These are phyloP conservation scores for Hemistola chrysoprasaria DNA, from an alignment of 2,888 invertebrate species.

Conservation along the genomic window DNA sequence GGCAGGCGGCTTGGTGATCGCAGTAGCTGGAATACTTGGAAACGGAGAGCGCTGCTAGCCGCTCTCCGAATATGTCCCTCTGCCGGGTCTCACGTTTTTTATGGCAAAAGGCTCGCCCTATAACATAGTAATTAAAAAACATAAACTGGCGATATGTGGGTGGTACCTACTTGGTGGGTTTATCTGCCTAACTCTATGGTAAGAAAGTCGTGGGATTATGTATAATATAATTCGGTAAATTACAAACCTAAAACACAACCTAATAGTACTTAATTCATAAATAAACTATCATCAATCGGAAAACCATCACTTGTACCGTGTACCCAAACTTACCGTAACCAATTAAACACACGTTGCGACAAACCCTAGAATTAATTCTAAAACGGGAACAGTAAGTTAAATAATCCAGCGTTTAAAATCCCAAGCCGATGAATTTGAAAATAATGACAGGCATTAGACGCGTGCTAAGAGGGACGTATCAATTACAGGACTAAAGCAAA, in stretches of 20 bases:
- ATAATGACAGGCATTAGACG: slow-evolving; percentile 78
- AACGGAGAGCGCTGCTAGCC: too few species aligned
- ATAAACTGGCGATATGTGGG: too few species aligned
- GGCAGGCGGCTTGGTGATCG: too few species aligned
- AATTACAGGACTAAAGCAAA: slow-evolving; percentile 72
- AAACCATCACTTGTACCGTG: slow-evolving; percentile 14
- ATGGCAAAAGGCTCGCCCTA: too few species aligned
- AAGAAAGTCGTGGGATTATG: neutral
- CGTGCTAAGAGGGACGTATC: slow-evolving; percentile 73
- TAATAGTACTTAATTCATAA: slow-evolving; percentile 5
- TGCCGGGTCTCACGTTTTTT: too few species aligned
- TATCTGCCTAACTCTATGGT: too few species aligned
- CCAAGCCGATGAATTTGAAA: slow-evolving; percentile 73
- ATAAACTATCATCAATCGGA: slow-evolving; percentile 11
- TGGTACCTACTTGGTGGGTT: too few species aligned
- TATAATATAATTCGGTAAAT: too few species aligned
- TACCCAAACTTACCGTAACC: slow-evolving; percentile 26
- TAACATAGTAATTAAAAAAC: too few species aligned
- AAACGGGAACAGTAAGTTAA: slow-evolving; percentile 38
- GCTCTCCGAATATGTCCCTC: too few species aligned
- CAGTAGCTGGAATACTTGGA: too few species aligned
- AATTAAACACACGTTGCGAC: slow-evolving; percentile 36
- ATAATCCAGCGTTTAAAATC: slow-evolving; percentile 70
- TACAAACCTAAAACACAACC: neutral
- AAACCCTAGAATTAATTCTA: slow-evolving; percentile 43